phyloP scores from a whole-genome alignment of 2,797 vertebrate species.

The Clarias fuscus region DNA sequence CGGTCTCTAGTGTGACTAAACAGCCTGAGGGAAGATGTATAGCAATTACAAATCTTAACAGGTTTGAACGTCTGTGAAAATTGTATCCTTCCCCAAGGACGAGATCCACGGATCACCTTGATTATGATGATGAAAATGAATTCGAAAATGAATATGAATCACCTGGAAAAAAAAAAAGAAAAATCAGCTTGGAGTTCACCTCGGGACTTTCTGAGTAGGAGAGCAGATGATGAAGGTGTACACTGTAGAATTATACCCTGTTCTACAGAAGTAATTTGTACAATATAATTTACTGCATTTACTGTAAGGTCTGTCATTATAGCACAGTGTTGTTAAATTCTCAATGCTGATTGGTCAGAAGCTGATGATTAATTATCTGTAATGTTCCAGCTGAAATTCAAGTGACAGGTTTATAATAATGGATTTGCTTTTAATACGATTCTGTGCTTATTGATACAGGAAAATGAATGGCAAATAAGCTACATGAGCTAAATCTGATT shows the following conservation, averaged over 20 bases:
- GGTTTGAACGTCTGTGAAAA: constrained; percentile 54
- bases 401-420: neutral
- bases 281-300: neutral
- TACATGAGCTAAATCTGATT: no score
- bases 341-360: neutral
- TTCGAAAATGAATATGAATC: constrained; percentile 48
- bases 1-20: constrained; percentile 51
- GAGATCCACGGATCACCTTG: constrained; percentile 36
- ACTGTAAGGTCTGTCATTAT: neutral
- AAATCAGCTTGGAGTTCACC: constrained; percentile 28
- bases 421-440: neutral
- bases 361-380: neutral
- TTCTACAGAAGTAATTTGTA: constrained; percentile 6
- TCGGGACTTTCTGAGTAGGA: constrained; percentile 11
- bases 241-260: neutral
- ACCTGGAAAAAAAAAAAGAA: constrained; percentile 23
- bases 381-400: neutral
- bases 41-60: constrained; percentile 55
- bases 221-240: neutral
- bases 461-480: neutral
- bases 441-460: neutral
- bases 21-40: constrained; percentile 52
- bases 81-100: constrained; percentile 56
- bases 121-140: constrained; percentile 56
- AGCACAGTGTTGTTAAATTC: neutral